Evolutionary conservation across 1,140 invertebrate species (phyloP), one percentile per base, ranked within the genome.

Genomic region (Gonatopus flavifemur): DNA sequence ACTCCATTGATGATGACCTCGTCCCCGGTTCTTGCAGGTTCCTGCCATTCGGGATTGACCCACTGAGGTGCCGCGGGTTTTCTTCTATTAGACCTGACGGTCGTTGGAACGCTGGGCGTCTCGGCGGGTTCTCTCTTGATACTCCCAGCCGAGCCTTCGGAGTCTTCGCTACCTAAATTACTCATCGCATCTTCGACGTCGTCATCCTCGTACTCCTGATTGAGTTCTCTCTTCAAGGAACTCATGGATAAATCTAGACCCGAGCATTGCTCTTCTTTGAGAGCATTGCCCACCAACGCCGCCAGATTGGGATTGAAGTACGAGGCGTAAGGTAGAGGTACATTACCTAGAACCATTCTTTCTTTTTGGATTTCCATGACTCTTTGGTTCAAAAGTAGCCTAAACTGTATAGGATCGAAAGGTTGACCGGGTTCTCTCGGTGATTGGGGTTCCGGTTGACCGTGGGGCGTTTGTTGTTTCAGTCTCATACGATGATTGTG

Each of bases 401-500:
- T 83, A 75, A 96, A 96, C 70, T 94, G 91, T 36, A 93, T 88
- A 8, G 92, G 92, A 71, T 96, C 93, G 69, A 96, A 95, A 3
- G 87, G 86, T 55, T 88, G 86, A 32, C 80, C 78, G 46, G 88
- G 86, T 30, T 87, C 80, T 22, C 86, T 81, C 0, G 88, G 87
- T 12, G 89, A 83, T 44, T 83, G 82, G 20, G 86, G 83, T 4
- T 83, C 82, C 1, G 84, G 81, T 18, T 85, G 82, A 0, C 86
- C 86, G 50, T 90, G 88, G 0, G 89, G 89, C 31, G 88, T 87
- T 54, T 84, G 82, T 68, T 96, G 93, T 76, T 99, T 99, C 66
- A 98, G 83, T 42, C 97, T 84, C 93, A 98, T 99, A 46, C 96
- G 86, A 78, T 99, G 95, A 74, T 98, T 99, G 79, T 98, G 96